Conservation (phyloP, 2,113 vertebrate species). For the Heliornis fulica region DNA sequence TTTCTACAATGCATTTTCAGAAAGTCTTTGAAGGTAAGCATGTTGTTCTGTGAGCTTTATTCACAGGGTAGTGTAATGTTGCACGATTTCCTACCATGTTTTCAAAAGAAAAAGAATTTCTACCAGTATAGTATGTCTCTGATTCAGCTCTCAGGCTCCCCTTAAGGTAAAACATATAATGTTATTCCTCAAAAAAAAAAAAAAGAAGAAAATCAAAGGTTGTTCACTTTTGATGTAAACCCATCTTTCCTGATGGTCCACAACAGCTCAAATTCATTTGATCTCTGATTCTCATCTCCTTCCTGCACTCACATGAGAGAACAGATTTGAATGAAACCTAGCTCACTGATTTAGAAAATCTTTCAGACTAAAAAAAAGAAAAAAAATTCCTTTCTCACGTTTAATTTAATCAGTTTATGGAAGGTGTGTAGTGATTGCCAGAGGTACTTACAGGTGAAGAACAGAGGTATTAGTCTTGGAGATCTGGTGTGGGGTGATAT, state of each 20-base stretch:
- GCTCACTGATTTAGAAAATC: not conserved
- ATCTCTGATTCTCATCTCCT: not conserved
- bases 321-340: not conserved
- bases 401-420: not conserved
- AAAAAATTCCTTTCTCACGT: not conserved
- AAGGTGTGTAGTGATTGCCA: not conserved
- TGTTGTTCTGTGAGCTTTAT: not conserved
- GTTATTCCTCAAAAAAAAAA: not conserved
- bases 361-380: not conserved
- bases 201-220: not conserved
- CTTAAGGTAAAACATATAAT: not conserved
- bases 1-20: not conserved
- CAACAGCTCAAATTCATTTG: not conserved
- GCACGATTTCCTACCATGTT: not conserved
- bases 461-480: not conserved
- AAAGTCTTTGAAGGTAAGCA: not conserved
- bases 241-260: not conserved
- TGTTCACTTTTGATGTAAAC: not conserved
- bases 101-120: not conserved
- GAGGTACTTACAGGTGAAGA: not conserved
- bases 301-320: not conserved
- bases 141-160: not conserved
- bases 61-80: not conserved
- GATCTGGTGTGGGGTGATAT: not conserved
- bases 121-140: not conserved